Evolutionary conservation across 2,888 invertebrate species (phyloP), one percentile per base, ranked within the genome.

Genomic region (Pachliopta kotzebuea): DNA sequence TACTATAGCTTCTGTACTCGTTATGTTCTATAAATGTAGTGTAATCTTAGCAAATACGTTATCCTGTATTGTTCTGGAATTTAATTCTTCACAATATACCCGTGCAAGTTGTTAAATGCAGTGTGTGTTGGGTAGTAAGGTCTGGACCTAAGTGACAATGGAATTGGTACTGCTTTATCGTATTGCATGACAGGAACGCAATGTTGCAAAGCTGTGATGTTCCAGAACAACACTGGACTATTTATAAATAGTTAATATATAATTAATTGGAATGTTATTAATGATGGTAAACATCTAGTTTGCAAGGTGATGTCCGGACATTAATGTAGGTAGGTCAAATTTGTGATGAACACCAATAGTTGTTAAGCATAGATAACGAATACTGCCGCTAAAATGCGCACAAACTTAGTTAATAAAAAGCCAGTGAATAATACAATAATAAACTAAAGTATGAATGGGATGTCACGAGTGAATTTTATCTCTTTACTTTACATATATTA

Each of bases 61-160:
- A 20, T 58, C 63, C 58, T 59, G 63, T 59, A 49, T 23, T 55
- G 59, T 59, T 63, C 59, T 63, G 63, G 55, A 60, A 56, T 64
- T 60, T 60, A 56, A 56, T 42, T 23, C 20, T 59, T 56, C 24
- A 26, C 56, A 50, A 26, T 31, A n/a, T 64, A 60, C 59, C 56
- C 52, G 37, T 37, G 55, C 31, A 31, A 53, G 45, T 59, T 31
- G 42, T 64, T 60, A 64, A 60, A 60, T 56, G 60, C 18, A 60
- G 20, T 11, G 37, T 9, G 17, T 23, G 17, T 45, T 53, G 58
- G 45, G 58, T 4, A 31, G 20, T 1, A 26, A 56, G 18, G 52
- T 59, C 56, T 49, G 59, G 56, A 59, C 29, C 1, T 20, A 14
- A 21, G 11, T 21, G 18, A 4, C 21, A 23, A 54, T 20, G 42